phyloP scores from a whole-genome alignment of 2,113 vertebrate species.

The Dendropsophus ebraccatus region DNA sequence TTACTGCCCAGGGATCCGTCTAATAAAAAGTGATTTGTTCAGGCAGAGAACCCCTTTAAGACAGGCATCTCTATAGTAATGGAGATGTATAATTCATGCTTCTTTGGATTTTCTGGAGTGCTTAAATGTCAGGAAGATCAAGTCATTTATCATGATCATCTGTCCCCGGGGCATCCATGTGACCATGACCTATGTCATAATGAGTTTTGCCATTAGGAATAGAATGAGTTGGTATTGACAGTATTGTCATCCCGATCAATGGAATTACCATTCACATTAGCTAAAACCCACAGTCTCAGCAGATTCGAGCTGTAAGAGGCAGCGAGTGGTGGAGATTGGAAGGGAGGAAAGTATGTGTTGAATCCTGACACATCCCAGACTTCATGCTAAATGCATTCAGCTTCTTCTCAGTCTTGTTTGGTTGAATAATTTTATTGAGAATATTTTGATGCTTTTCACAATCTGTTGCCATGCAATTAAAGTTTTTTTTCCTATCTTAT shows the following conservation, averaged over 20 bases:
- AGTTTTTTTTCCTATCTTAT: no score
- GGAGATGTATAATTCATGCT: background rate
- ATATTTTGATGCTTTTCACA: no score
- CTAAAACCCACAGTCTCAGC: slow-evolving; percentile 19
- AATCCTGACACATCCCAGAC: background rate
- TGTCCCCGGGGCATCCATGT: background rate
- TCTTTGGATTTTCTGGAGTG: background rate
- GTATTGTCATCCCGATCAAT: slow-evolving; percentile 50
- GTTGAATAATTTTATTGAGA: background rate
- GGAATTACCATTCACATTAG: slow-evolving; percentile 44
- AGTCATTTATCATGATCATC: slow-evolving; percentile 8
- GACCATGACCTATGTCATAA: slow-evolving; percentile 46
- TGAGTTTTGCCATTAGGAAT: slow-evolving; percentile 19
- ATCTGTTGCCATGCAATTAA: no score
- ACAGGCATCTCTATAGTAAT: background rate
- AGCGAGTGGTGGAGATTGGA: background rate
- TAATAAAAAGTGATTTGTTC: background rate
- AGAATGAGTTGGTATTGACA: slow-evolving; percentile 11
- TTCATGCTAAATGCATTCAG: background rate
- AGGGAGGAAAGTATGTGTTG: background rate
- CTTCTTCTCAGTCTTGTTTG: background rate
- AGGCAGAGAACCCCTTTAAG: background rate
- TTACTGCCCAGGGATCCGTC: background rate
- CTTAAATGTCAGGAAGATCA: background rate
- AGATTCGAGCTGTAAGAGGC: background rate